Conservation (phyloP, 92 coral and sea anemone genomes). For the Montipora capitata region DNA sequence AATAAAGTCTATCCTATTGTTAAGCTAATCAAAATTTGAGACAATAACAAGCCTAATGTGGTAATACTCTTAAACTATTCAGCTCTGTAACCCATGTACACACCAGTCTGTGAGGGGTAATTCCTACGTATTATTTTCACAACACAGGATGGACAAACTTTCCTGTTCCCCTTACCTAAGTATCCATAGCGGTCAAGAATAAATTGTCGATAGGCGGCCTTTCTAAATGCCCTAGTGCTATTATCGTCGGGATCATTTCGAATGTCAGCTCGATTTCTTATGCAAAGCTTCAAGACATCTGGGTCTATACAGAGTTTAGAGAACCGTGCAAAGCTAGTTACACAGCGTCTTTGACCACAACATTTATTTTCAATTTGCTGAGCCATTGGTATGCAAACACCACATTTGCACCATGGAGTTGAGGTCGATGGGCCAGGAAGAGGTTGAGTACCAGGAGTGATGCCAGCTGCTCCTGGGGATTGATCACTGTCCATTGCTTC, state of each 20-base stretch:
- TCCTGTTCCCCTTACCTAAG: constrained; percentile 61
- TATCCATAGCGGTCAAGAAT: constrained; percentile 46
- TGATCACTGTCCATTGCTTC: neutral
- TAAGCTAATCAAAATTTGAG: no score
- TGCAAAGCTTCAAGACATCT: constrained; percentile 66
- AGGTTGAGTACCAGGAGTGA: neutral
- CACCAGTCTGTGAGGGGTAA: constrained; percentile 39
- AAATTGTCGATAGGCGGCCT: constrained; percentile 63
- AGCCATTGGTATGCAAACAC: neutral
- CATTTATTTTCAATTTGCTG: constrained; percentile 48
- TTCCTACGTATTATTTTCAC: constrained; percentile 30
- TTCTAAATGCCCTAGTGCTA: constrained; percentile 64
- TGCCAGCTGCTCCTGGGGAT: neutral
- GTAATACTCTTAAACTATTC: neutral
- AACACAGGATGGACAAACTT: no score
- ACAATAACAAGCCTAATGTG: neutral
- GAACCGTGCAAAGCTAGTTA: constrained; percentile 33
- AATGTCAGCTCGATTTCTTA: constrained; percentile 43
- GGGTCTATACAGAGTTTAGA: constrained; percentile 67
- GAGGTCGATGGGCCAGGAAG: neutral
- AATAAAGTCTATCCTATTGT: no score
- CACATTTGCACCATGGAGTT: constrained; percentile 21
- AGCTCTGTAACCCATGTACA: neutral
- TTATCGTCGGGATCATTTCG: constrained; percentile 73
- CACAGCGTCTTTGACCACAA: constrained; percentile 35